Conservation (phyloP, 2,113 vertebrate species). For the Micromys minutus region DNA sequence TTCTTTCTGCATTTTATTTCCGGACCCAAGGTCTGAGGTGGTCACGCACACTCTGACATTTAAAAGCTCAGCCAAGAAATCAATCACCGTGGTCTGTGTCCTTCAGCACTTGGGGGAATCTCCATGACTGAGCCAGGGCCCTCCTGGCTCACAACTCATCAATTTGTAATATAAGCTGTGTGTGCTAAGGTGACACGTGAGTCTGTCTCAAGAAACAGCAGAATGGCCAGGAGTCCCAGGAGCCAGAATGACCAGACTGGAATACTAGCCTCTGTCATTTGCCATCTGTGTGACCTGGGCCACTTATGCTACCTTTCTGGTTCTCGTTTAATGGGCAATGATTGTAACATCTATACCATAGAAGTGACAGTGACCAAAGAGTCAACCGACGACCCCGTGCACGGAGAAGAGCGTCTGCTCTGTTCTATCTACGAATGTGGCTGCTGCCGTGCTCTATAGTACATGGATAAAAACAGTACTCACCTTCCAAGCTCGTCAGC, state of each 20-base stretch:
- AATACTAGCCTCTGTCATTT: not conserved
- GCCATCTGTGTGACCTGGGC: not conserved
- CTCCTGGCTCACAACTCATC: conserved; percentile 36
- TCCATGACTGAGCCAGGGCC: conserved; percentile 30
- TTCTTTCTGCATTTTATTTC: conserved; percentile 57
- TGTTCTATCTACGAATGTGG: not conserved
- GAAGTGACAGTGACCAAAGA: not conserved
- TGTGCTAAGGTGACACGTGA: conserved; percentile 5
- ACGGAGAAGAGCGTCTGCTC: not conserved
- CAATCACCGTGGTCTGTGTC: conserved; percentile 71
- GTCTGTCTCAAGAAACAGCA: not conserved
- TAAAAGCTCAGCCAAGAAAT: conserved; percentile 70
- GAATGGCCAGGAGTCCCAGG: not conserved
- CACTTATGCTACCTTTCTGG: conserved; percentile 34
- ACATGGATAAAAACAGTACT: not conserved
- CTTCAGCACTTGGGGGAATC: conserved; percentile 51
- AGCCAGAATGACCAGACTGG: not conserved
- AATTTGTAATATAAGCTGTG: conserved; percentile 43
- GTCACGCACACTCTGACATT: conserved; percentile 74
- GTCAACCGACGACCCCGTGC: not conserved
- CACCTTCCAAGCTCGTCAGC: not conserved
- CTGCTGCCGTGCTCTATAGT: not conserved
- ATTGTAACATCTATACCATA: not conserved
- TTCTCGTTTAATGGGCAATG: not conserved
- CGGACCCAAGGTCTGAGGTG: conserved; percentile 65